Evolutionary conservation across 1,140 invertebrate species (phyloP), one percentile per base, ranked within the genome.

Genomic region (Meloidogyne floridensis): DNA sequence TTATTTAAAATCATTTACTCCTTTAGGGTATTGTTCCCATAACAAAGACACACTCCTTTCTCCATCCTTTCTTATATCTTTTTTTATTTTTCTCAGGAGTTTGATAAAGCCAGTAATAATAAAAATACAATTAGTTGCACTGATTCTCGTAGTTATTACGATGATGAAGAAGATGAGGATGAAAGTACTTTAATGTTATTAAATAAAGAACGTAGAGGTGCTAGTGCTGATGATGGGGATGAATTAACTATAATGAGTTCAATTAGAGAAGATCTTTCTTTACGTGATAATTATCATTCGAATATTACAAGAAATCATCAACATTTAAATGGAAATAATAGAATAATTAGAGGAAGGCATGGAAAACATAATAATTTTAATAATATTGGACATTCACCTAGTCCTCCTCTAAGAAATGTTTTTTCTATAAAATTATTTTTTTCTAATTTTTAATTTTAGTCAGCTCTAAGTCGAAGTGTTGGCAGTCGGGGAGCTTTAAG

Each of bases 151-250:
- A n/a, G 7, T 65, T 65, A 65, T 18, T n/a, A n/a, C n/a, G 59
- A 65, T 65, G 15, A 65, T 65, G 59, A 65, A 13, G 59, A 65
- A n/a, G 59, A 65, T 42, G 75, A 65, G n/a, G 51, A 18, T 15
- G n/a, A 54, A 18, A 77, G 69, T 18, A 77, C 53, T 74, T 56
- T 65, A 77, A 77, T 43, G 20, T 13, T 75, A 7, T n/a, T 65
- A n/a, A 65, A 18, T 65, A 65, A 65, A 65, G 59, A 65, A 65
- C 15, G 15, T 65, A n/a, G 11, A 15, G 13, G 11, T 15, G 47
- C 47, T 1, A 59, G 56, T 59, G n/a, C n/a, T 13, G 59, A 65
- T 65, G 59, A 65, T n/a, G 59, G 59, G 18, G 59, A 65, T 65
- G 59, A 65, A n/a, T 65, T 65, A 65, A 65, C 59, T 65, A 65